Evolutionary conservation across 2,113 vertebrate species (phyloP), one percentile per base, ranked within the genome.

Genomic region (Odocoileus hemionus): DNA sequence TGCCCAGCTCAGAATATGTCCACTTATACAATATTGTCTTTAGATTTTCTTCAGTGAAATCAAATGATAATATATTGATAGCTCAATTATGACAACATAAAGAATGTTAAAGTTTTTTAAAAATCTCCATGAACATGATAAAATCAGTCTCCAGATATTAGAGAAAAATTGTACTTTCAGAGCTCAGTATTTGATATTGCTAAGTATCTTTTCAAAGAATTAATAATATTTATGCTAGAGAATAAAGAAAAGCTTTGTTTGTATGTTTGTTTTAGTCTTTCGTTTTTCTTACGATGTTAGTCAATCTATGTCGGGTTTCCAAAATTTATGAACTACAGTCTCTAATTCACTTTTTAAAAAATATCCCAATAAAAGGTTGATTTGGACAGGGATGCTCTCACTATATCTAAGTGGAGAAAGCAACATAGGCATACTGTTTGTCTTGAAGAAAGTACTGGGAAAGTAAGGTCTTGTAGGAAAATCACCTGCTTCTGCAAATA

Each of bases 141-240:
- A 54, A 57, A 58, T 95, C 11, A 1, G 19, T 45, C 39, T 93
- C 2, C 12, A n/a, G 21, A 39, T 4, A 9, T 6, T 28, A 50
- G 36, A 94, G 52, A 19, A 89, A 91, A 96, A 60, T n/a, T 78
- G 2, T 39, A 64, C 39, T 84, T 64, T 26, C 7, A 45, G 45
- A 80, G 23, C 13, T 2, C 36, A 45, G 1, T 52, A 36, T 87
- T 54, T n/a, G 14, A 0, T 74, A 13, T 64, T 94, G 25, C 21
- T 89, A 43, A 87, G 16, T 43, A 57, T 25, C 7, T 89, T 82
- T 39, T 43, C 13, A 91, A 64, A n/a, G 5, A 54, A 30, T 36
- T 47, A n/a, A 0, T 79, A 16, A 7, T 10, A 28, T 50, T 67
- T 80, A 16, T 90, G 52, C 6, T 13, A 67, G 17, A 55, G 7